A percentile compares a stretch with the other conserved stretches of the same genome.
Conservation (phyloP, 2,888 invertebrate genomes). For the Autographa pulchrina region DNA sequence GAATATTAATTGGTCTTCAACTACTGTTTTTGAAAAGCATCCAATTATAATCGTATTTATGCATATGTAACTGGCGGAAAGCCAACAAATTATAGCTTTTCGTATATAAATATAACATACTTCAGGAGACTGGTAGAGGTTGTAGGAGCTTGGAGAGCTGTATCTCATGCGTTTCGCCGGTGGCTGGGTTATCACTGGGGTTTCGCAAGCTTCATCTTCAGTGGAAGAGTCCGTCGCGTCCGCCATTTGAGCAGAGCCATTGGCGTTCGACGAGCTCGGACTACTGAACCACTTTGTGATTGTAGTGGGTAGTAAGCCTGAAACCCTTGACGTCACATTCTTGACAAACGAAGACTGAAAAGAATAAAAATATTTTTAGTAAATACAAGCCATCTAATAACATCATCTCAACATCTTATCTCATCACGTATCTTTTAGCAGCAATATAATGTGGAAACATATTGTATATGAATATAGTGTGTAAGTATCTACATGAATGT, state of each 20-base stretch:
- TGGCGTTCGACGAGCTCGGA: constrained; percentile 73
- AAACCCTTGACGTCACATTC: constrained; percentile 91
- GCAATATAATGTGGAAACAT: too few species aligned
- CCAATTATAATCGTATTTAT: constrained; percentile 6
- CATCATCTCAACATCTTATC: too few species aligned
- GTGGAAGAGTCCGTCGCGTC: constrained; percentile 81
- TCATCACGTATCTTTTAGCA: too few species aligned
- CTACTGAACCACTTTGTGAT: constrained; percentile 88
- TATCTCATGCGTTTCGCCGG: constrained; percentile 82
- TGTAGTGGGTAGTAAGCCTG: constrained; percentile 90
- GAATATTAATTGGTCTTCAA: not conserved
- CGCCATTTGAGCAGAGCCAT: constrained; percentile 79
- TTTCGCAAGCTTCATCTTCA: constrained; percentile 77
- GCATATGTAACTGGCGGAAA: constrained; percentile 7
- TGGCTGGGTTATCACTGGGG: constrained; percentile 74
- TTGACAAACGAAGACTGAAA: constrained; percentile 92
- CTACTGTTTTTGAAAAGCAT: not conserved
- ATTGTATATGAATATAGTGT: too few species aligned
- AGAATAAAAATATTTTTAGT: constrained; percentile 19
- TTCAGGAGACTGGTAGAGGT: constrained; percentile 62
- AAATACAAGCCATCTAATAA: not conserved
- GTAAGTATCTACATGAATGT: too few species aligned
- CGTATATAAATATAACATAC: constrained; percentile 59
- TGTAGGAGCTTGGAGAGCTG: constrained; percentile 62
- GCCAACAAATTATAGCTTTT: not conserved